Base-by-base conservation (phyloP, 2,888 invertebrate genomes). In the Cephalotes varians region DNA sequence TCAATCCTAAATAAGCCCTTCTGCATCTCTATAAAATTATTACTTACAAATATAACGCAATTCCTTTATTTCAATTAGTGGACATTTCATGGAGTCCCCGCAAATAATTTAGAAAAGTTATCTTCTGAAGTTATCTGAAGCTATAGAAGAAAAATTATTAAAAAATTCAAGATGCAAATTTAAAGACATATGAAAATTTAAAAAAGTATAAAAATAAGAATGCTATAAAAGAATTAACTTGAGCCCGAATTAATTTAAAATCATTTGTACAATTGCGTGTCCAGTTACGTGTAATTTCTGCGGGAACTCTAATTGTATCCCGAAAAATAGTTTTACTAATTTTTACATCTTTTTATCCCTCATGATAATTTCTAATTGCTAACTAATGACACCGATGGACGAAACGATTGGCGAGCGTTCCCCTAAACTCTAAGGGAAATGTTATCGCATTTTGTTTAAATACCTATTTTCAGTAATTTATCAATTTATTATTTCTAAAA, bases 381-480 rank as follows among this genome's bases (percentile, higher is more conserved):
- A 90, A 81, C 81, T 90, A 86, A 90, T 76, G 69, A 89, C 89
- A 90, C 87, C 87, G 79, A 89, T 89, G 89, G 89, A 89, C 90
- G 90, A 89, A 88, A 89, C 89, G 81, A 84, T 84, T 88, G 87
- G 84, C 85, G 85, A 81, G 83, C 37, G 81, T 74, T 80, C 79
- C 51, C 80, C 58, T 65, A 69, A 56, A 28, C 51, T 77, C 58
- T 65, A 69, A 56, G 31, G 15, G 47, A 67, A 74, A 49, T 62
- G 58, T 72, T 77, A 76, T 86, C 85, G 85, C 60, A 49, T 69
- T 82, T 76, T 81, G 71, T 82, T 86, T 64, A 82, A 67, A 71
- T 81, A 71, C 58, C 76, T 81, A 81, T 65, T 47, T 73, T 56
- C 81, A 65, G 74, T 82, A 84, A 74, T 81, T 62, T 71, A 64